Percentiles rank a stretch among this genome's conserved stretches.
Conservation (phyloP, 2,113 vertebrate species). For the Chroicocephalus ridibundus region DNA sequence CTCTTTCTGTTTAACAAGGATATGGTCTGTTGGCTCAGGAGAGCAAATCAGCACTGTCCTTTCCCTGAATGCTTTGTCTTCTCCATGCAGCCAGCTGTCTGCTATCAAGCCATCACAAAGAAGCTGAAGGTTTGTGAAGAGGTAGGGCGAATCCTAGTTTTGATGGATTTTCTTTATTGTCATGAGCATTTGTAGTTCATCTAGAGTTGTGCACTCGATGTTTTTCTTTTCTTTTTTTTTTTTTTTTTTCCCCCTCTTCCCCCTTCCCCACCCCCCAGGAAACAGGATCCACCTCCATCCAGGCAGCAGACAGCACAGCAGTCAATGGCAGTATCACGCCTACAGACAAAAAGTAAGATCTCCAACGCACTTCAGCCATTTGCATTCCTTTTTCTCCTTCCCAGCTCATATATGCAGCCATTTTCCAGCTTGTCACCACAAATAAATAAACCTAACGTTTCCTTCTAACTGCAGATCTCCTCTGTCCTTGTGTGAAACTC, state of each 20-base stretch:
- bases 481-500: conserved; percentile 5
- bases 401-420: not conserved
- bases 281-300: conserved; percentile 93
- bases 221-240: not conserved
- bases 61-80: conserved; percentile 29
- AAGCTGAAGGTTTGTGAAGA: conserved; percentile 96
- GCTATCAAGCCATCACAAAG: conserved; percentile 90
- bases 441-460: conserved; percentile 12
- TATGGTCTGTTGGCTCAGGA: not conserved
- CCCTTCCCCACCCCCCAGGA: conserved; percentile 71
- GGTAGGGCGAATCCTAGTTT: conserved; percentile 70
- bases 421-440: not conserved
- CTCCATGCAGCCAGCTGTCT: conserved; percentile 75
- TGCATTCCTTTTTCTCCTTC: not conserved
- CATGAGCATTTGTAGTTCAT: not conserved
- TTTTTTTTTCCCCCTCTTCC: rapidly evolving
- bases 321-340: conserved; percentile 96
- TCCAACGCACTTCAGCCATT: not conserved
- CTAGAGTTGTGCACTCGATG: not conserved
- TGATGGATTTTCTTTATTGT: not conserved
- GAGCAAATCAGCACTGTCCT: not conserved
- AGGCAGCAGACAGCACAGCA: conserved; percentile 97
- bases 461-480: not conserved
- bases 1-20: not conserved
- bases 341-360: conserved; percentile 93